Conservation (phyloP, 2,888 invertebrate species). For the Nomada fucata region DNA sequence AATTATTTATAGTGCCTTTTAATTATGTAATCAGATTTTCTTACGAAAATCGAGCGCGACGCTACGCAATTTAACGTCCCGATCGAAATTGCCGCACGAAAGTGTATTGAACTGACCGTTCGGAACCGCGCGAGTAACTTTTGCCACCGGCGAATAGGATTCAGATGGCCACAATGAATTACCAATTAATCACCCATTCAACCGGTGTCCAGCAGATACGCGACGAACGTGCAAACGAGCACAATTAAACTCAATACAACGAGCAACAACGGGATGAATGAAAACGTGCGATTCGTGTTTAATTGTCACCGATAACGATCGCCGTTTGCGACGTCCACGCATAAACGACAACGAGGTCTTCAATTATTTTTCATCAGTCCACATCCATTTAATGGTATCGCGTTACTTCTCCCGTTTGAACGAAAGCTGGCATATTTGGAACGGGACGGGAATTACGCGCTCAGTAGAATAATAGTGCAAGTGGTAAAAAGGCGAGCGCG, state of each 20-base stretch:
- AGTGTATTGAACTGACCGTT: too few species aligned
- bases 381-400: background rate
- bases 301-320: conserved; percentile 13
- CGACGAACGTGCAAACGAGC: background rate
- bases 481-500: background rate
- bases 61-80: too few species aligned
- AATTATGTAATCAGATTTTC: too few species aligned
- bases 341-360: background rate
- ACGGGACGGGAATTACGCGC: background rate
- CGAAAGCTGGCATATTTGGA: background rate
- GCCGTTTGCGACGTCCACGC: background rate
- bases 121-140: too few species aligned
- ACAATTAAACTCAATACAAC: conserved; percentile 6
- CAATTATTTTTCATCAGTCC: background rate
- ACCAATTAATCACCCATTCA: background rate
- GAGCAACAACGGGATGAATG: background rate
- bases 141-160: background rate
- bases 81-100: too few species aligned
- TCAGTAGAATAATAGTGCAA: background rate
- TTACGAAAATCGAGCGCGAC: too few species aligned
- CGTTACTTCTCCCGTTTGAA: background rate
- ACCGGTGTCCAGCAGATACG: background rate
- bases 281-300: background rate
- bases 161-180: background rate
- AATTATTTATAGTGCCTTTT: too few species aligned